phyloP scores from a whole-genome alignment of 1,140 invertebrate species.

The Drosophila tani region DNA sequence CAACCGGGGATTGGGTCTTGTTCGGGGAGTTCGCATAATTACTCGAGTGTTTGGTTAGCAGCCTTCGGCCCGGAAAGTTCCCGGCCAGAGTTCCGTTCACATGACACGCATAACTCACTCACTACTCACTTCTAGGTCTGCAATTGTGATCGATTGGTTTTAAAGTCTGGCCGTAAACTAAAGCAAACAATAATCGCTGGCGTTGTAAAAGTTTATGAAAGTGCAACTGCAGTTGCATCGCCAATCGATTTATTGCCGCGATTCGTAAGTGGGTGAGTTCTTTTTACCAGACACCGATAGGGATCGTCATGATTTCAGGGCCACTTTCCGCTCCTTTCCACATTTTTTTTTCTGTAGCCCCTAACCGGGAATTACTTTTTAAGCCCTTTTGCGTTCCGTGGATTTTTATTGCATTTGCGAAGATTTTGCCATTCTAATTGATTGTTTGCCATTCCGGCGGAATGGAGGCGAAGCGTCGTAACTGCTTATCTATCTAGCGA shows the following conservation, averaged over 20 bases:
- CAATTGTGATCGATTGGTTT: constrained; percentile 76
- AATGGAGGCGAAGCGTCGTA: constrained; percentile 28
- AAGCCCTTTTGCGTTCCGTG: constrained; percentile 73
- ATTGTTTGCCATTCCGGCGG: constrained; percentile 67
- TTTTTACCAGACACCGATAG: constrained; percentile 23
- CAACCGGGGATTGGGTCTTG: constrained; percentile 21
- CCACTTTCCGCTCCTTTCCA: constrained; percentile 39
- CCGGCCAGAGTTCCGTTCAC: constrained; percentile 23
- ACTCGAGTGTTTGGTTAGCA: constrained; percentile 29
- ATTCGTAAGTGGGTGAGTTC: constrained; percentile 42
- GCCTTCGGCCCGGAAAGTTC: constrained; percentile 7
- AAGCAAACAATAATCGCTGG: constrained; percentile 75
- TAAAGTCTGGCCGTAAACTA: constrained; percentile 72
- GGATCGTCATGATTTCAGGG: constrained; percentile 56
- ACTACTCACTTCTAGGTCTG: constrained; percentile 1
- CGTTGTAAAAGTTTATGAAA: constrained; percentile 71
- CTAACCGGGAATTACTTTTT: constrained; percentile 76
- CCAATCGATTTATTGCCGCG: constrained; percentile 73
- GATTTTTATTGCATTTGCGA: constrained; percentile 76
- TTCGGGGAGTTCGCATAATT: constrained; percentile 50
- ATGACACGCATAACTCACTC: constrained; percentile 29
- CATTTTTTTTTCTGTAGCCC: constrained; percentile 44
- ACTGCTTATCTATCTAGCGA: constrained; percentile 70
- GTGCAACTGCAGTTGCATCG: constrained; percentile 52
- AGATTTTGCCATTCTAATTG: constrained; percentile 83